Conservation (phyloP, 2,888 invertebrate species). For the Scaptomyza polygonia region DNA sequence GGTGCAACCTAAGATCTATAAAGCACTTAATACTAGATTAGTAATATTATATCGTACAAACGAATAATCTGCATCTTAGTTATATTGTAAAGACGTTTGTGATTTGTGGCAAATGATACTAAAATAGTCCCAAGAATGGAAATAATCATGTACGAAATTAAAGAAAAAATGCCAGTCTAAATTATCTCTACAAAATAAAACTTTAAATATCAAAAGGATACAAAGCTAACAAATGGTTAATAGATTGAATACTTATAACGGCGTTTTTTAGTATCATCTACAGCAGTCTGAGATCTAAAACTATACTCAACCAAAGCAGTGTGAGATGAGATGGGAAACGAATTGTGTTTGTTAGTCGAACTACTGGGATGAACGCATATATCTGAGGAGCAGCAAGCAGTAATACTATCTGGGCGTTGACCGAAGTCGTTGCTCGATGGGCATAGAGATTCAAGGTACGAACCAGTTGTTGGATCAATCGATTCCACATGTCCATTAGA, state of each 20-base stretch:
- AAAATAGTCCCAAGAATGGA: not conserved
- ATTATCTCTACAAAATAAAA: not conserved
- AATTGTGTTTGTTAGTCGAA: constrained; percentile 60
- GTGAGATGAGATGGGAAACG: constrained; percentile 51
- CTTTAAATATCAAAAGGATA: not conserved
- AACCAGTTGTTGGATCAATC: constrained; percentile 76
- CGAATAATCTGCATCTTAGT: not conserved
- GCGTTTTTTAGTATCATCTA: constrained; percentile 64
- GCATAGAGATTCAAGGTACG: constrained; percentile 59
- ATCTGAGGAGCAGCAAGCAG: constrained; percentile 58
- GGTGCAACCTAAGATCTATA: constrained; percentile 37
- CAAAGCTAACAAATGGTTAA: constrained; percentile 44
- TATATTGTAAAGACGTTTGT: constrained; percentile 11
- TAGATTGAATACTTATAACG: constrained; percentile 82
- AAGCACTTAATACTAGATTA: constrained; percentile 36
- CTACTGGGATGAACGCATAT: constrained; percentile 62
- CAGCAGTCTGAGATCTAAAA: constrained; percentile 47
- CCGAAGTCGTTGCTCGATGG: constrained; percentile 35
- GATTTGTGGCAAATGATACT: constrained; percentile 7
- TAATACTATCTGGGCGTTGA: constrained; percentile 59
- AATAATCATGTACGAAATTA: not conserved
- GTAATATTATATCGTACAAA: constrained; percentile 2
- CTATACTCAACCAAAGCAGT: constrained; percentile 75
- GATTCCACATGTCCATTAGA: constrained; percentile 67
- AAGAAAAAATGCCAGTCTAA: not conserved